Conservation (phyloP, 37 sponge, comb jelly and placozoan genomes). For the Tethya wilhelma region DNA sequence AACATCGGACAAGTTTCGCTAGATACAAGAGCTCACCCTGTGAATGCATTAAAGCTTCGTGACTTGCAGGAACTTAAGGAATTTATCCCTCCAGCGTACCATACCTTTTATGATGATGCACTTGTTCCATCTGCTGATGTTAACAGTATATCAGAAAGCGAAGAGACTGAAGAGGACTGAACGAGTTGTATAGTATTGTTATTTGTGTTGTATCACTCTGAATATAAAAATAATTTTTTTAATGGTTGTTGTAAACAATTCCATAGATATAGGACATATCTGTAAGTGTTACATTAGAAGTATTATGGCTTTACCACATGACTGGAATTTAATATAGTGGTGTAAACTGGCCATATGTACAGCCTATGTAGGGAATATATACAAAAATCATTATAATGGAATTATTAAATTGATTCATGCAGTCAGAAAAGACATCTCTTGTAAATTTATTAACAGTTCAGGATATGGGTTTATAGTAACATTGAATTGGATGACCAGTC, state of each 20-base stretch:
- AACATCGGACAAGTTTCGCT: not conserved
- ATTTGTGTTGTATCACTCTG: not conserved
- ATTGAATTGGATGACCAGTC: too few relatives aligned
- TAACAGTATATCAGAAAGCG: not conserved
- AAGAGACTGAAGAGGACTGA: not conserved
- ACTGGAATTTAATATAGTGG: not conserved
- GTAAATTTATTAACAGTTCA: too few relatives aligned
- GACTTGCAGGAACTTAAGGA: constrained; percentile 8
- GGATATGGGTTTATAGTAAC: too few relatives aligned
- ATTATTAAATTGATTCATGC: too few relatives aligned
- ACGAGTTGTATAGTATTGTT: not conserved
- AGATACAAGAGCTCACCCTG: not conserved
- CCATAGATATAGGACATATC: too few relatives aligned
- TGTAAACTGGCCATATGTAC: too few relatives aligned
- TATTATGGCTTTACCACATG: not conserved
- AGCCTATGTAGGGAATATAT: too few relatives aligned
- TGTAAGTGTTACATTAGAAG: not conserved
- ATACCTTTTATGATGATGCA: constrained; percentile 2
- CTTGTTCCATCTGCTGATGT: not conserved
- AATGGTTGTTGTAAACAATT: too few relatives aligned
- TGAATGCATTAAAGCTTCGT: not conserved
- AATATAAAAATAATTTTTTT: too few relatives aligned
- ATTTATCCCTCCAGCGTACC: constrained; percentile 24
- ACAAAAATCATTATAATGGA: too few relatives aligned
- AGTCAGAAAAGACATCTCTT: too few relatives aligned